These are phyloP conservation scores for Unio pictorum DNA, from an alignment of 2,888 invertebrate genomes.

Conservation along the genomic window DNA sequence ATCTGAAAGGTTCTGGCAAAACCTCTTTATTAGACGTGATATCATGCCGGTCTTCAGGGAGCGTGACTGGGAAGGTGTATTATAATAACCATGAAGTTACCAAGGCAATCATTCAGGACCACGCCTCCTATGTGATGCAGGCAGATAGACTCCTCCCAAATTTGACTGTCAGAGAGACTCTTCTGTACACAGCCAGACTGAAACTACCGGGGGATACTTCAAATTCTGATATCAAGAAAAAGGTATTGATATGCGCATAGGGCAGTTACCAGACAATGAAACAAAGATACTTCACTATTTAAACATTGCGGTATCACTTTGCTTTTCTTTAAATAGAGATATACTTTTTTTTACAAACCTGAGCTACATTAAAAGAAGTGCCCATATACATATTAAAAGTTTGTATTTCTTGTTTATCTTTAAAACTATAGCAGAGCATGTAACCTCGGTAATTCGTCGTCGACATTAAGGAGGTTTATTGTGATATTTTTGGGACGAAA, in stretches of 20 bases:
- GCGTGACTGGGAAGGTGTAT: conserved; percentile 20
- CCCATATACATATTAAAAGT: too few relatives aligned
- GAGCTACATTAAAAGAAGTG: too few relatives aligned
- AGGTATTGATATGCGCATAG: conserved; percentile 15
- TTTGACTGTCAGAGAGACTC: conserved; percentile 85
- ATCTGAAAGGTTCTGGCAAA: conserved; percentile 69
- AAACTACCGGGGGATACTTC: conserved; percentile 53
- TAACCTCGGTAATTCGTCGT: too few relatives aligned
- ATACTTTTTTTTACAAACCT: too few relatives aligned
- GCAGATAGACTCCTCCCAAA: conserved; percentile 86
- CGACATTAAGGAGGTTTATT: too few relatives aligned
- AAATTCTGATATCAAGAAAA: conserved; percentile 17
- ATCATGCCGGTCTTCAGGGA: conserved; percentile 73
- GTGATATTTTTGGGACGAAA: too few relatives aligned
- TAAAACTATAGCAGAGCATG: too few relatives aligned
- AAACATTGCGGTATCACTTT: too few relatives aligned
- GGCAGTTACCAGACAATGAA: too few relatives aligned
- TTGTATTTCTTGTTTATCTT: too few relatives aligned
- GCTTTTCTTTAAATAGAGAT: too few relatives aligned
- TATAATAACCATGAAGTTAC: conserved; percentile 24
- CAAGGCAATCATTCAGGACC: conserved; percentile 85
- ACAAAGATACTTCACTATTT: too few relatives aligned
- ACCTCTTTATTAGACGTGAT: conserved; percentile 93
- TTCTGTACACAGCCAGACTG: conserved; percentile 53
- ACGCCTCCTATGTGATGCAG: conserved; percentile 87